phyloP scores from a whole-genome alignment of 2,888 invertebrate species.

The Tenthredo scrophulariae region DNA sequence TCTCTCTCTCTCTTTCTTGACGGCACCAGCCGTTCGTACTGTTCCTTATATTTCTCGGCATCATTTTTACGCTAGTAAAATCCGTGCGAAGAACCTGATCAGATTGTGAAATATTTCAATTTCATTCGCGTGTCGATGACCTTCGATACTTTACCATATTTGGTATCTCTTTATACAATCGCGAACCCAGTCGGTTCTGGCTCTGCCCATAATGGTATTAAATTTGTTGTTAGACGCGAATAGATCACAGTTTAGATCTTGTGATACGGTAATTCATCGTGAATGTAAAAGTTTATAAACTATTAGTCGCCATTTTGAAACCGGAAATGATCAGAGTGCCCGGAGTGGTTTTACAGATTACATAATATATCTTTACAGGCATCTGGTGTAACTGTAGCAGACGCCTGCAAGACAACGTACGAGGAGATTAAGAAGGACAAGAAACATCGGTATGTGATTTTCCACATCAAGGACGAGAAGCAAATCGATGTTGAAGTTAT shows the following conservation, averaged over 20 bases:
- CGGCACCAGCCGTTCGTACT: neutral
- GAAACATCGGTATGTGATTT: constrained; percentile 97
- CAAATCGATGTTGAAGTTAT: constrained; percentile 97
- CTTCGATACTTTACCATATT: constrained; percentile 42
- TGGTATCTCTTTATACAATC: constrained; percentile 65
- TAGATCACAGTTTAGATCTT: neutral
- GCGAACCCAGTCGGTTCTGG: constrained; percentile 72
- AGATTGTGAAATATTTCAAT: constrained; percentile 7
- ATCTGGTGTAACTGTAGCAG: constrained; percentile 97
- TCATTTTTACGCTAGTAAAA: neutral
- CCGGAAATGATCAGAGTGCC: neutral
- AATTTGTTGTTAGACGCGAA: neutral
- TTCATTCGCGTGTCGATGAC: constrained; percentile 45
- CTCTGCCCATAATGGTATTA: neutral
- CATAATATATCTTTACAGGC: constrained; percentile 80
- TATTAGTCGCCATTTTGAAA: neutral
- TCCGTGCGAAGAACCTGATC: constrained; percentile 4
- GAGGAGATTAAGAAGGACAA: constrained; percentile 99
- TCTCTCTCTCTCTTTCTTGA: constrained; percentile 71
- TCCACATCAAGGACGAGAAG: constrained; percentile 97
- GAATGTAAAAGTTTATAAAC: too few species aligned
- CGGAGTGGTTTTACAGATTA: neutral
- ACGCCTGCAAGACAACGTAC: constrained; percentile 96
- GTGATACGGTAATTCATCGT: neutral
- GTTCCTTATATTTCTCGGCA: neutral